phyloP scores from a whole-genome alignment of 2,797 vertebrate genomes.

The Gymnocypris eckloni region DNA sequence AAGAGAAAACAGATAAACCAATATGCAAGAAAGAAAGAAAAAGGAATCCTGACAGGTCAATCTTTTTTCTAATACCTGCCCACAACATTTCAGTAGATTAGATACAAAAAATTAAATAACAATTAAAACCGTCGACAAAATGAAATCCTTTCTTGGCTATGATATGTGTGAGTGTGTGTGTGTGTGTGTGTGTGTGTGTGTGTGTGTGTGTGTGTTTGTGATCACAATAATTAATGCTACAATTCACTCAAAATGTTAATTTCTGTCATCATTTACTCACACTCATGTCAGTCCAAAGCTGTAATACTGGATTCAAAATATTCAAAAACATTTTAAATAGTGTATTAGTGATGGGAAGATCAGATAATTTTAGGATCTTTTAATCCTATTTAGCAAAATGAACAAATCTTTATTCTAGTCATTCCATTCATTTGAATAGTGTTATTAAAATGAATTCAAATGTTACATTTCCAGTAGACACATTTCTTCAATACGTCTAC shows the following conservation, averaged over 20 bases:
- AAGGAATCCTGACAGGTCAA: neutral
- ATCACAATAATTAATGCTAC: neutral
- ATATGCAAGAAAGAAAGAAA: conserved; percentile 43
- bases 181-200: conserved; percentile 61
- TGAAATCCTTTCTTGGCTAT: conserved; percentile 9
- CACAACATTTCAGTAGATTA: neutral
- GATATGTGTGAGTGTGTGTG: conserved; percentile 64
- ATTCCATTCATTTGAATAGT: neutral
- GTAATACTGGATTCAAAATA: neutral
- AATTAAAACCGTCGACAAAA: neutral
- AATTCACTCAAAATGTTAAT: neutral
- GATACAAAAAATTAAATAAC: neutral
- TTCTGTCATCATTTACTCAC: neutral
- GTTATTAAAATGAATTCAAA: neutral
- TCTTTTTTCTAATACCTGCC: neutral
- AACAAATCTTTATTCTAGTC: neutral
- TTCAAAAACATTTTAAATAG: neutral
- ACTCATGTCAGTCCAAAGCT: neutral
- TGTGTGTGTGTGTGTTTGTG: conserved; percentile 51
- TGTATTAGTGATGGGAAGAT: neutral
- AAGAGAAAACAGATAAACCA: conserved; percentile 47
- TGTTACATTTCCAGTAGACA: neutral
- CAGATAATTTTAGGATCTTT: neutral
- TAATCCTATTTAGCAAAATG: neutral
- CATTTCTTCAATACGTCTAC: neutral